Evolutionary conservation across 2,797 vertebrate genomes (phyloP).

Genomic region (Ptychobarbus kaznakovi): DNA sequence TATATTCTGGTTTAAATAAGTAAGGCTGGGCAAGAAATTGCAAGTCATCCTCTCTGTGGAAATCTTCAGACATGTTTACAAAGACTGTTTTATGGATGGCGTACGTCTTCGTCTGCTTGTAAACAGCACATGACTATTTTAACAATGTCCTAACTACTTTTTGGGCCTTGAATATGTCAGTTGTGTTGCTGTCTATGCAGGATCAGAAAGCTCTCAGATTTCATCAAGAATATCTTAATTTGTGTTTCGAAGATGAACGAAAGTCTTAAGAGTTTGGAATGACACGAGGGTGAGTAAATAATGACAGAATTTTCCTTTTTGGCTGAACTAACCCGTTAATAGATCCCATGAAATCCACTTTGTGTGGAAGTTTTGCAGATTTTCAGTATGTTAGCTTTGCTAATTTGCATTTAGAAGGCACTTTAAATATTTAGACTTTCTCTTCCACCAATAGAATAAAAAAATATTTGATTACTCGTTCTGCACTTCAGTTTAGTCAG

Average conservation of each 20-base stretch:
- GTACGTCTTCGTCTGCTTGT: too few relatives aligned
- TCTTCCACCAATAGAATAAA: background rate
- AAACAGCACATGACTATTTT: background rate
- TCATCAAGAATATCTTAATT: background rate
- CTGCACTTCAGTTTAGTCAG: background rate
- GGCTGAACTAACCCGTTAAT: background rate
- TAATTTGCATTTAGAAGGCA: background rate
- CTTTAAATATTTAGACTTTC: background rate
- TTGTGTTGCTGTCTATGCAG: background rate
- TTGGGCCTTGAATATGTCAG: background rate
- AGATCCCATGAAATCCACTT: background rate
- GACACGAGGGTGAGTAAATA: background rate
- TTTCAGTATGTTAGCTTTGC: background rate
- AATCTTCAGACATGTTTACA: too few relatives aligned
- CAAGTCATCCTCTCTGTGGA: too few relatives aligned
- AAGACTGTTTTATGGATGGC: too few relatives aligned
- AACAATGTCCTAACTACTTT: background rate
- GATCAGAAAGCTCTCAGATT: too few relatives aligned
- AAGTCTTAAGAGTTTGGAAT: too few relatives aligned
- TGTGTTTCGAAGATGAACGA: background rate
- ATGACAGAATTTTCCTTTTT: background rate
- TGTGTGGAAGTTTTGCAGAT: background rate
- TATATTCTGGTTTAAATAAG: too few relatives aligned
- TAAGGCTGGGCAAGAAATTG: too few relatives aligned
- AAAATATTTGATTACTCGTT: background rate